Percentiles rank a stretch among this genome's conserved stretches.
Conservation (phyloP, 1,140 invertebrate genomes). For the Dolichoris vasculosae region DNA sequence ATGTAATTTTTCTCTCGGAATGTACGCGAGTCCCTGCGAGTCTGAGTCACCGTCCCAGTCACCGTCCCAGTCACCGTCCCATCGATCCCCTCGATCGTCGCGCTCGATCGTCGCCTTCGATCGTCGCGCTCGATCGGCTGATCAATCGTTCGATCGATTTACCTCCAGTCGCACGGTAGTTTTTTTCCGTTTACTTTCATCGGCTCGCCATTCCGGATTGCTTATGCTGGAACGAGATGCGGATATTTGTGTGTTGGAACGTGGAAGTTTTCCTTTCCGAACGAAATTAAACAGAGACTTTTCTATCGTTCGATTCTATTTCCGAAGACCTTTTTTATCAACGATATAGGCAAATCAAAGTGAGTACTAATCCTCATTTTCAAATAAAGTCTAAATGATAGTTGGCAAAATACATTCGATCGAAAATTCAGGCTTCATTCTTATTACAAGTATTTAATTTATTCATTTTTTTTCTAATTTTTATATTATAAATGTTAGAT, state of each 20-base stretch:
- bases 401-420: too few species aligned
- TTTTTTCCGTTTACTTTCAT: background rate
- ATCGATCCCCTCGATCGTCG: background rate
- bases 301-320: background rate
- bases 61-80: too few species aligned
- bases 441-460: too few species aligned
- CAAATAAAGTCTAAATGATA: too few species aligned
- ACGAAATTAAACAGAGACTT: background rate
- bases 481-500: too few species aligned
- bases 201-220: background rate
- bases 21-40: too few species aligned
- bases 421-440: too few species aligned
- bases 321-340: too few species aligned
- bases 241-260: too few species aligned
- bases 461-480: too few species aligned
- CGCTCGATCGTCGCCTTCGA: background rate
- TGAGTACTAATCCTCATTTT: too few species aligned
- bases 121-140: background rate
- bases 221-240: background rate
- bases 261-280: background rate
- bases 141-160: background rate
- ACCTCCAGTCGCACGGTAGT: background rate
- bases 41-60: conserved; percentile 7
- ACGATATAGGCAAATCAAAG: too few species aligned
- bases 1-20: background rate